Evolutionary conservation across 2,797 vertebrate species (phyloP).

Genomic region (Artibeus jamaicensis): DNA sequence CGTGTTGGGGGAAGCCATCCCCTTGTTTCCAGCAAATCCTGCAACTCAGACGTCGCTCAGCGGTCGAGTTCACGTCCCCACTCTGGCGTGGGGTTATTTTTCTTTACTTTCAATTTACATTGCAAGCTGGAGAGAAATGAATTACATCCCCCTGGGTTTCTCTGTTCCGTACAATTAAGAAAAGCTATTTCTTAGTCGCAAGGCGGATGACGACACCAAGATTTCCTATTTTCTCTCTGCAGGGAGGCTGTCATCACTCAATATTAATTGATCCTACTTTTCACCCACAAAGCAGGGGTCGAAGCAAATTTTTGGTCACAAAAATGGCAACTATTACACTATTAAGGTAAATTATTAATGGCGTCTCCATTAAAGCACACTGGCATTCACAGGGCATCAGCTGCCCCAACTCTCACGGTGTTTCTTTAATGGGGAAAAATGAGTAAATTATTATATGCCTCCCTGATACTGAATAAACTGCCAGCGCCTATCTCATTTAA

Average conservation of each 20-base stretch:
- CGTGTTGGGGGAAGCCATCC: accelerated
- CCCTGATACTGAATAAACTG: not conserved
- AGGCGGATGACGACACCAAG: conserved; percentile 53
- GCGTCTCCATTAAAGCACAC: conserved; percentile 18
- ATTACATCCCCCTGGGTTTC: conserved; percentile 48
- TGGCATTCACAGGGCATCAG: not conserved
- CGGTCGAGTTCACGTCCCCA: not conserved
- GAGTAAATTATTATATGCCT: conserved; percentile 16
- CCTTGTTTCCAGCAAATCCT: not conserved
- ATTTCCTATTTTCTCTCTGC: conserved; percentile 71
- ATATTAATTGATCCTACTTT: conserved; percentile 75
- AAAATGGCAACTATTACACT: conserved; percentile 68
- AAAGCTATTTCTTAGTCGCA: conserved; percentile 73
- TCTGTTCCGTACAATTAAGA: conserved; percentile 71
- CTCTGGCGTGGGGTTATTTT: conserved; percentile 24
- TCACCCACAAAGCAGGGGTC: conserved; percentile 63
- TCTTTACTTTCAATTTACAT: conserved; percentile 66
- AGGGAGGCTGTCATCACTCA: conserved; percentile 64
- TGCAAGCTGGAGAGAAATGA: conserved; percentile 63
- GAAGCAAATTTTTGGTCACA: conserved; percentile 66
- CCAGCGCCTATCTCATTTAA: not conserved
- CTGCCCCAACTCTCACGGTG: not conserved
- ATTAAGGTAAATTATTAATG: conserved; percentile 68
- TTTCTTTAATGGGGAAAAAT: conserved; percentile 47
- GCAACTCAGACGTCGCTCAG: not conserved